A percentile compares a stretch with the other conserved stretches of the same genome.
Conservation (phyloP, 1,140 invertebrate genomes). For the Olivierus martensii region DNA sequence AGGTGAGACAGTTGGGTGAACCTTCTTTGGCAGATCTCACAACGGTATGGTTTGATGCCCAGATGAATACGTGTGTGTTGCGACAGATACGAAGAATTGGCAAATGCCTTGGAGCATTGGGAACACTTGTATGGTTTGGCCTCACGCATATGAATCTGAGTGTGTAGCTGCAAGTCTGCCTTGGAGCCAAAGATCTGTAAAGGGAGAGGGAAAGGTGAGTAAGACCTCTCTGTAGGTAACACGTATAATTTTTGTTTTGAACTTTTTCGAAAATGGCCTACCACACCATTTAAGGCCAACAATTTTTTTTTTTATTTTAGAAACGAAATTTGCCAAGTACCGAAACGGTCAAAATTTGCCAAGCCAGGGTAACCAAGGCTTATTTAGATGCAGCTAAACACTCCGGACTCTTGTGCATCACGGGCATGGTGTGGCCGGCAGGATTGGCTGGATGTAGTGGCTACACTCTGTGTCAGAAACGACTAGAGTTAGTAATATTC, state of each 20-base stretch:
- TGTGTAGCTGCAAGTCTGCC: conserved; percentile 91
- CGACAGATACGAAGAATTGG: conserved; percentile 96
- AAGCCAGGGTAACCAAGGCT: conserved; percentile 11
- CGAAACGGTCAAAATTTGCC: neutral
- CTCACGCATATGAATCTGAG: conserved; percentile 94
- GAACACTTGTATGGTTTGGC: conserved; percentile 98
- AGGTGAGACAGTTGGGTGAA: conserved; percentile 98
- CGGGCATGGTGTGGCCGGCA: conserved; percentile 14
- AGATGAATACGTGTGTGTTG: conserved; percentile 98
- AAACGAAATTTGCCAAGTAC: neutral
- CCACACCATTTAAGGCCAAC: conserved; percentile 10
- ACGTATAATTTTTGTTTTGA: neutral
- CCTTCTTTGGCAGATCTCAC: conserved; percentile 95
- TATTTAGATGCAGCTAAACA: conserved; percentile 18
- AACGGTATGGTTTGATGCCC: conserved; percentile 45
- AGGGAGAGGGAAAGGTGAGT: conserved; percentile 5
- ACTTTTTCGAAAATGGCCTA: conserved; percentile 8
- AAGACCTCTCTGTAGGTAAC: neutral
- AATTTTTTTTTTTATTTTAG: neutral
- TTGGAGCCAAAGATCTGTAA: conserved; percentile 93
- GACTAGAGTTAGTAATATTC: too few relatives aligned
- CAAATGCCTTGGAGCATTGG: conserved; percentile 96
- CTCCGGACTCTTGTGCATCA: conserved; percentile 6
- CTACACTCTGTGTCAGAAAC: too few relatives aligned
- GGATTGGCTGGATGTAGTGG: too few relatives aligned